phyloP scores from a whole-genome alignment of 2,888 invertebrate genomes.

The Volucella bombylans region DNA sequence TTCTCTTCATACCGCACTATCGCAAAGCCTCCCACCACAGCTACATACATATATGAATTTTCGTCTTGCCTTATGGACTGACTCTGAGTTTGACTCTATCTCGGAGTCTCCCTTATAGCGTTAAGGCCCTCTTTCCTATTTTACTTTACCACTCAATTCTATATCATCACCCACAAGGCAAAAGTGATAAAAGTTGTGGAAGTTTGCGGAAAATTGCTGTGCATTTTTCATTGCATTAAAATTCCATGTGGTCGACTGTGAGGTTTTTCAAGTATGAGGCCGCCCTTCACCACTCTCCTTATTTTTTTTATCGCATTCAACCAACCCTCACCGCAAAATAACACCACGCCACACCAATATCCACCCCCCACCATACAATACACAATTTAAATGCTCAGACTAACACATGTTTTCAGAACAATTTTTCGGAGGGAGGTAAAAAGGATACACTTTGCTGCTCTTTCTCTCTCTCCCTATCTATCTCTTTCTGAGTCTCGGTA shows the following conservation, averaged over 20 bases:
- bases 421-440: slow-evolving; percentile 25
- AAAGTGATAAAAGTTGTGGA: slow-evolving; percentile 74
- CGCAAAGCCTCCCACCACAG: too few relatives aligned
- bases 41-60: neutral
- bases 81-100: neutral
- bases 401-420: slow-evolving; percentile 66
- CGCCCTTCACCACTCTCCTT: neutral
- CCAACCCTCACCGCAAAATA: neutral
- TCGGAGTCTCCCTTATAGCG: neutral
- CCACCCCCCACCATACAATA: neutral
- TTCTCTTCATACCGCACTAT: neutral
- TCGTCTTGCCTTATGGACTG: slow-evolving; percentile 46
- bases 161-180: slow-evolving; percentile 63
- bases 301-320: too few relatives aligned
- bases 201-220: slow-evolving; percentile 72
- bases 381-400: slow-evolving; percentile 62
- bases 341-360: too few relatives aligned
- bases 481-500: neutral
- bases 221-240: slow-evolving; percentile 73
- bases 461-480: slow-evolving; percentile 3
- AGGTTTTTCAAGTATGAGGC: slow-evolving; percentile 47
- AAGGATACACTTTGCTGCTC: neutral
- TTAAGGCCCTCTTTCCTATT: too few relatives aligned
- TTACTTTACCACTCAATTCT: slow-evolving; percentile 52
- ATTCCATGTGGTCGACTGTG: slow-evolving; percentile 66